Conservation (phyloP, 2,113 vertebrate genomes). For the Ciconia maguari region DNA sequence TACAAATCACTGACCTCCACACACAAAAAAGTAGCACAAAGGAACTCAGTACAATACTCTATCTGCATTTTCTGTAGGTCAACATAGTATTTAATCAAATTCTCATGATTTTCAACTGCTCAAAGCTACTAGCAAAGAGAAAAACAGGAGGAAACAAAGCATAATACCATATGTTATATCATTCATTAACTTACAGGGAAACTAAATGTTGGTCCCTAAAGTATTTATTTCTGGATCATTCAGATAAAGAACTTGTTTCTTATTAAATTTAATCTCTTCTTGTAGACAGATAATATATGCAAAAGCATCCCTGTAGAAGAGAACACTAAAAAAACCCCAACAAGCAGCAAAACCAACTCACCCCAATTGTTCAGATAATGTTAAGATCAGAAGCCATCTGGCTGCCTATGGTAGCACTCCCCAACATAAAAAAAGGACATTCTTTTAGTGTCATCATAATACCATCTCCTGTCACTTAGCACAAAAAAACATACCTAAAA, state of each 20-base stretch:
- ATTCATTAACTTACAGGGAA: neutral
- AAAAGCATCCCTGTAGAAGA: neutral
- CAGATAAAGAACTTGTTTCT: neutral
- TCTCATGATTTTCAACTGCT: neutral
- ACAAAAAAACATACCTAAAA: neutral
- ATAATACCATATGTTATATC: neutral
- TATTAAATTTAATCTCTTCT: neutral
- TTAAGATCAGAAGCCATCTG: neutral
- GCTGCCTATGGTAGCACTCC: neutral
- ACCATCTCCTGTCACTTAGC: neutral
- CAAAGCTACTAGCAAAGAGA: neutral
- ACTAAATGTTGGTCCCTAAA: neutral
- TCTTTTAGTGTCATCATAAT: neutral
- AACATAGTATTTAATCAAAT: neutral
- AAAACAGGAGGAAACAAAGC: neutral
- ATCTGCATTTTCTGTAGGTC: neutral
- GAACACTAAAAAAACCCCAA: neutral
- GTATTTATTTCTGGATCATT: neutral
- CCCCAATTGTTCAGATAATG: neutral
- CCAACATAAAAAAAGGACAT: neutral
- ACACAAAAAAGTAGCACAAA: neutral
- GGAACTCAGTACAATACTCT: neutral
- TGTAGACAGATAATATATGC: neutral
- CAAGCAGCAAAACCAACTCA: neutral
- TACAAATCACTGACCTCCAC: neutral